phyloP scores from a whole-genome alignment of 64 coral and sea anemone species.

The Trachythela sp. region DNA sequence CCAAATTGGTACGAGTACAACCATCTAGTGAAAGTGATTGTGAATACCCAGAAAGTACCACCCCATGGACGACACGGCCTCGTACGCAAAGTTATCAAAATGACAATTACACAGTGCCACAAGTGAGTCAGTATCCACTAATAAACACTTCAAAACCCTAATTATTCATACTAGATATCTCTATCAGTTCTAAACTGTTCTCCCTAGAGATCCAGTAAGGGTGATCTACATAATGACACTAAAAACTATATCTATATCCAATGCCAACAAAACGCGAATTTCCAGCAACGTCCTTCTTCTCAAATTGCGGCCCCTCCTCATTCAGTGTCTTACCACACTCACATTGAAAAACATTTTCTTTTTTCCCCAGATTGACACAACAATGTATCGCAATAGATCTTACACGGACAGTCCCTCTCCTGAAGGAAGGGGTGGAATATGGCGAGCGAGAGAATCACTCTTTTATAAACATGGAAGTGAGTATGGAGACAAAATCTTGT shows the following conservation, averaged over 20 bases:
- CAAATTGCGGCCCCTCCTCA: too few relatives aligned
- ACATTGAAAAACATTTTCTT: neutral
- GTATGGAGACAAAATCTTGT: too few relatives aligned
- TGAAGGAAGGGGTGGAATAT: neutral
- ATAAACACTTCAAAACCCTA: neutral
- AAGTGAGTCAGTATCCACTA: neutral
- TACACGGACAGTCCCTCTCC: neutral
- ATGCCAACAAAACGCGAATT: too few relatives aligned
- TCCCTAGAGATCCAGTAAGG: too few relatives aligned
- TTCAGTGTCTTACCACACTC: too few relatives aligned
- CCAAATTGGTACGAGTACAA: neutral
- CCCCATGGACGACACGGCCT: neutral
- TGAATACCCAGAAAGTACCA: neutral
- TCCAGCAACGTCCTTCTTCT: too few relatives aligned
- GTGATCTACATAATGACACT: too few relatives aligned
- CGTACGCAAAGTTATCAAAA: neutral
- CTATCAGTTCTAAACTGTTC: too few relatives aligned
- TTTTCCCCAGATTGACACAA: neutral
- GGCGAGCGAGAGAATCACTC: neutral
- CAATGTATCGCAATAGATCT: neutral
- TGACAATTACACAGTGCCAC: neutral
- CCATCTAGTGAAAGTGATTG: neutral
- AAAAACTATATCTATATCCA: too few relatives aligned
- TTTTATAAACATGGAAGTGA: neutral
- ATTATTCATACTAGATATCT: too few relatives aligned